phyloP scores from a whole-genome alignment of 30 jellyfish, hydroid and myxozoan species.

The Sanderia malayensis region DNA sequence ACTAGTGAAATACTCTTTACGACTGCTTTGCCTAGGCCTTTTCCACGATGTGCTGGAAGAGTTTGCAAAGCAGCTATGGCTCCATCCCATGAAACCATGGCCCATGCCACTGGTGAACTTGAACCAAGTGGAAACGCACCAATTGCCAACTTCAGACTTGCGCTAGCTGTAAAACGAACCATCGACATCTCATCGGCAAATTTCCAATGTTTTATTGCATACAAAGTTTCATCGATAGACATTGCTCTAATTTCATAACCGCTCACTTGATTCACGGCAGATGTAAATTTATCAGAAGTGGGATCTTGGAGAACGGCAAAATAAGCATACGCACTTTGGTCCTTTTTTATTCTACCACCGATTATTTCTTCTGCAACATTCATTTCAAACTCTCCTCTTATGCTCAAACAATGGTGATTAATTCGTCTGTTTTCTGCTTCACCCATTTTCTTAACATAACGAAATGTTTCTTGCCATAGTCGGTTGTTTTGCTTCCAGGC shows the following conservation, averaged over 20 bases:
- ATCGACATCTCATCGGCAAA: conserved; percentile 13
- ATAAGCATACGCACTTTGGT: conserved; percentile 7
- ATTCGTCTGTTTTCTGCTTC: too few relatives aligned
- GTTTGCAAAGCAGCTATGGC: conserved; percentile 61
- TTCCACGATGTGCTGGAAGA: conserved; percentile 37
- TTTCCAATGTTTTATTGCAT: conserved; percentile 52
- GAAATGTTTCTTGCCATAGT: background rate
- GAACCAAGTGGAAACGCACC: conserved; percentile 50
- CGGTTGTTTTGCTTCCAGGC: background rate
- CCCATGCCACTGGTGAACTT: conserved; percentile 55
- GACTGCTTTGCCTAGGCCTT: conserved; percentile 54
- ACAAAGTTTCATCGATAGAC: conserved; percentile 35
- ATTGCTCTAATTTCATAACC: conserved; percentile 46
- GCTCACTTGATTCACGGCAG: background rate
- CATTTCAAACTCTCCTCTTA: background rate
- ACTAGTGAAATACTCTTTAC: conserved; percentile 17
- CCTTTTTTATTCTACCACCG: background rate
- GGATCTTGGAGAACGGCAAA: conserved; percentile 35
- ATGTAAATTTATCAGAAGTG: background rate
- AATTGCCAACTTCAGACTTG: conserved; percentile 30
- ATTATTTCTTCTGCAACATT: background rate
- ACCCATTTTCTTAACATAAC: background rate
- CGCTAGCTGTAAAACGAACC: conserved; percentile 40
- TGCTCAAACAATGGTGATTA: too few relatives aligned
- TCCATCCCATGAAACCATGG: conserved; percentile 55